Evolutionary conservation across 2,888 invertebrate genomes (phyloP).

Genomic region (Oligia latruncula): DNA sequence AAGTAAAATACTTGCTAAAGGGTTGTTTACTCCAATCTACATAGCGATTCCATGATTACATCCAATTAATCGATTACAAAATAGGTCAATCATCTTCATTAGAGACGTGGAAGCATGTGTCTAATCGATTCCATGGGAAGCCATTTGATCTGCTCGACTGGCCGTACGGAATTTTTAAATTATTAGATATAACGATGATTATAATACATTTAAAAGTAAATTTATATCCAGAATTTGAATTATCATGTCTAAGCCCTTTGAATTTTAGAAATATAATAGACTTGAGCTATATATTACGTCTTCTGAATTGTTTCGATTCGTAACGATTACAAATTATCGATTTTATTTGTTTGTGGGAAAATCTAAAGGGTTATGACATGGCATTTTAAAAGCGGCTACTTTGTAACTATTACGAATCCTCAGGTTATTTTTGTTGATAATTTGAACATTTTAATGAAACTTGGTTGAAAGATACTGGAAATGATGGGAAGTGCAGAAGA

Average conservation of each 20-base stretch:
- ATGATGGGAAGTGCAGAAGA: neutral
- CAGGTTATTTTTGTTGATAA: neutral
- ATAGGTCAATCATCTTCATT: constrained; percentile 59
- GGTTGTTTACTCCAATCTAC: constrained; percentile 16
- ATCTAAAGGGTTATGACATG: constrained; percentile 12
- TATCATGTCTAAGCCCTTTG: constrained; percentile 46
- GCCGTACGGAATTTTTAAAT: constrained; percentile 58
- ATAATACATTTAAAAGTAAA: constrained; percentile 58
- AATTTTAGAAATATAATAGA: constrained; percentile 40
- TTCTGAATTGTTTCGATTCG: constrained; percentile 51
- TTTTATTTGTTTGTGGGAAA: constrained; percentile 58
- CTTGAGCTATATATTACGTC: constrained; percentile 26
- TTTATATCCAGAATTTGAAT: constrained; percentile 53
- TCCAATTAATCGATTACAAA: constrained; percentile 50
- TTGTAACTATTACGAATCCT: neutral
- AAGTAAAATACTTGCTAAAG: neutral
- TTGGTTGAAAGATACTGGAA: neutral
- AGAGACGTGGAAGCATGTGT: constrained; percentile 55
- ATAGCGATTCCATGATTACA: constrained; percentile 37
- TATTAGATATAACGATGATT: constrained; percentile 42
- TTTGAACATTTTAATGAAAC: neutral
- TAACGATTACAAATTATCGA: constrained; percentile 51
- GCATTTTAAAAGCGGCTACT: constrained; percentile 5
- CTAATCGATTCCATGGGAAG: constrained; percentile 63
- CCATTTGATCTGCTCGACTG: constrained; percentile 54